These are phyloP conservation scores for Blera fallax DNA, from an alignment of 2,888 invertebrate species.

Conservation along the genomic window DNA sequence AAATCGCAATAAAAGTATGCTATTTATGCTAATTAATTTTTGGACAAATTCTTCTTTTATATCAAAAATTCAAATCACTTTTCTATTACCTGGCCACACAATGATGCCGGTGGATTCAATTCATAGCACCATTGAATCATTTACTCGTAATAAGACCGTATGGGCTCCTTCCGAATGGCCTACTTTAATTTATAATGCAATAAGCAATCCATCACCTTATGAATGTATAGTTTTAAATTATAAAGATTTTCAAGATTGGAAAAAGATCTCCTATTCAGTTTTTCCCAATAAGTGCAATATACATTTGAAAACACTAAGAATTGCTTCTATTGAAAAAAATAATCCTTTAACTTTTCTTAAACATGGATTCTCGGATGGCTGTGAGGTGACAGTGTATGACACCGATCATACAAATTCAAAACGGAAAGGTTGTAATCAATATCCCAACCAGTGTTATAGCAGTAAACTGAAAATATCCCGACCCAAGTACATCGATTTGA, in stretches of 20 bases:
- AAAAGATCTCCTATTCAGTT: not conserved
- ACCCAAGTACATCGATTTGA: no score
- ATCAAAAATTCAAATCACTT: not conserved
- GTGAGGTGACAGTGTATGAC: no score
- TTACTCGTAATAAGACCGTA: no score
- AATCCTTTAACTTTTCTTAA: no score
- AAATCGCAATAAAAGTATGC: not conserved
- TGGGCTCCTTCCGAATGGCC: slow-evolving; percentile 1
- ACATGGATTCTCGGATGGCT: no score
- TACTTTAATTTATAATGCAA: not conserved
- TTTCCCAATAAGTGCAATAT: not conserved
- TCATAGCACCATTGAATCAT: slow-evolving; percentile 18
- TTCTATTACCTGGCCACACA: not conserved
- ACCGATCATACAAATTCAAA: no score
- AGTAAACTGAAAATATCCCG: no score
- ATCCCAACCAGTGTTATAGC: no score
- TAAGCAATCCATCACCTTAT: not conserved
- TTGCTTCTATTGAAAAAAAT: no score
- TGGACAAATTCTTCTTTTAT: not conserved
- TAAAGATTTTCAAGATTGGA: not conserved
- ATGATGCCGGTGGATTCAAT: slow-evolving; percentile 12
- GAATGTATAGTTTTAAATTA: not conserved
- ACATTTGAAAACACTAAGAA: not conserved
- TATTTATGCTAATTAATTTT: not conserved
- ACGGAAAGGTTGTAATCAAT: no score